Evolutionary conservation across 2,113 vertebrate genomes (phyloP).

Genomic region (Tylochromis polylepis): DNA sequence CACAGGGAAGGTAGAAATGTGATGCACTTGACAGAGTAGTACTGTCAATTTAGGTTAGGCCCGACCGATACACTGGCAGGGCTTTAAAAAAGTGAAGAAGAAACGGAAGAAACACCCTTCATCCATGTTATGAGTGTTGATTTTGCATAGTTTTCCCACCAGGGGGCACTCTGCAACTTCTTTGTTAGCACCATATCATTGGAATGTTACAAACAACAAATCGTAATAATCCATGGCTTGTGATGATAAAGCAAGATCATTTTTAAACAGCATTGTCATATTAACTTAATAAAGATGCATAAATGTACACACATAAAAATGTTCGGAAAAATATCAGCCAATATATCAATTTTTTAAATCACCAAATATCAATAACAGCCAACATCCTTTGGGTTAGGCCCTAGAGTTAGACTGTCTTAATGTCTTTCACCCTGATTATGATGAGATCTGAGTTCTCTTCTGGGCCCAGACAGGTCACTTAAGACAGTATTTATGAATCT

Average conservation of each 20-base stretch:
- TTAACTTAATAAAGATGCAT: not conserved
- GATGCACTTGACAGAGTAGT: not conserved
- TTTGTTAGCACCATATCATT: not conserved
- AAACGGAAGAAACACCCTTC: not conserved
- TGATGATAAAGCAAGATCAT: not conserved
- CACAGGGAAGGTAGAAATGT: not conserved
- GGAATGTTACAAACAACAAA: not conserved
- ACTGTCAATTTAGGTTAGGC: not conserved
- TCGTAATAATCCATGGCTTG: rapidly evolving
- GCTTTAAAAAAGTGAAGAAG: not conserved
- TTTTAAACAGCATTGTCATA: not conserved
- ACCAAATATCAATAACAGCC: not conserved
- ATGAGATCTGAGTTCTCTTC: not conserved
- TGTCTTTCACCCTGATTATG: not conserved
- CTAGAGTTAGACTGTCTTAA: not conserved
- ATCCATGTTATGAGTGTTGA: not conserved
- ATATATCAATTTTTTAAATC: not conserved
- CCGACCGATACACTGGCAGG: not conserved
- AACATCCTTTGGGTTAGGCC: no score
- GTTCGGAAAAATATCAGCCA: not conserved
- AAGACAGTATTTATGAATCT: not conserved
- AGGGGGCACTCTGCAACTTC: not conserved
- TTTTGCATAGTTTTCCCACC: not conserved
- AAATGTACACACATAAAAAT: not conserved
- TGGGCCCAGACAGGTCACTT: not conserved